Evolutionary conservation across 2,888 invertebrate species (phyloP), one percentile per base, ranked within the genome.

Genomic region (Criorhina ranunculi): DNA sequence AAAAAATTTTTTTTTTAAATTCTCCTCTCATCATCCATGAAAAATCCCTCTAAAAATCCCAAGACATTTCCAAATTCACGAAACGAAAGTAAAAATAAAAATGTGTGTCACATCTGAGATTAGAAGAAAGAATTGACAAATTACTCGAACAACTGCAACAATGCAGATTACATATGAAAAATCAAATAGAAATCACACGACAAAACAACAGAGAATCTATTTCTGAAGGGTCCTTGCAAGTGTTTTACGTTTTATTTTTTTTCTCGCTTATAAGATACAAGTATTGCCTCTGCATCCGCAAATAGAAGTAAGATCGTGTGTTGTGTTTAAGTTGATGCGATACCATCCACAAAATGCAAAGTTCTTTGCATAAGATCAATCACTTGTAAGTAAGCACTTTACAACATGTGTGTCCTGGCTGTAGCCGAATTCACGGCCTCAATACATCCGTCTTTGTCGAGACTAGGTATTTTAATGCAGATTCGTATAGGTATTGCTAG

Each of bases 61-160:
- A 55, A 35, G 15, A 17, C 17, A 19, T 44, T n/a, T 19, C 49
- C 44, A 29, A 51, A 24, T 15, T 29, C 59, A 15, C 12, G n/a
- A n/a, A n/a, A n/a, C 40, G n/a, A 44, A 55, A 55, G 8, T 29
- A 49, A 40, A 60, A 77, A 77, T 60, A 69, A 66, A 69, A 42
- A 77, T 59, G 42, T 72, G 29, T 72, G 64, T 55, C 72, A 72
- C 57, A 44, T 42, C 53, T n/a, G n/a, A n/a, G n/a, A n/a, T 19
- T 8, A 31, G 37, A 29, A 24, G 17, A 29, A 40, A 15, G 51
- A 73, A 69, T 75, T 80, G 80, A 80, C 75, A 75, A 80, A 80
- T 80, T 75, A 80, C 80, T 62, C 69, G 75, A 75, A 62, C 80
- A 80, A 80, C 80, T 80, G 80, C 80, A 80, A 80, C 80, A 80